Percentiles rank a stretch among this genome's conserved stretches.
Evolutionary conservation across 2,888 invertebrate species (phyloP).

Genomic region (Temnothorax rugatulus): DNA sequence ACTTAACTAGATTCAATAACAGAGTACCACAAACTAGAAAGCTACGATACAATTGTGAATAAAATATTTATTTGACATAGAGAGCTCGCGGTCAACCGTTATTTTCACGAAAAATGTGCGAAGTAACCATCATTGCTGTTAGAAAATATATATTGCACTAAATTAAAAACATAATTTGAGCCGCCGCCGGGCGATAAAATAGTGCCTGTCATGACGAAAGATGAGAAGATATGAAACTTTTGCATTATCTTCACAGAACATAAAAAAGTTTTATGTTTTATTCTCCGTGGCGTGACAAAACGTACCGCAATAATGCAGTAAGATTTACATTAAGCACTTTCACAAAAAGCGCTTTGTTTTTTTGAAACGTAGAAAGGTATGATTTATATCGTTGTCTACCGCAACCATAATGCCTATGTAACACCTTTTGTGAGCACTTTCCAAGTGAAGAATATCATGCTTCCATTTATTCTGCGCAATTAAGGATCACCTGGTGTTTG

Average conservation of each 20-base stretch:
- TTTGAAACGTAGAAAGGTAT: neutral
- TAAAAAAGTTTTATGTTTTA: slow-evolving; percentile 19
- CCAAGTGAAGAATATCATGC: neutral
- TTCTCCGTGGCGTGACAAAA: neutral
- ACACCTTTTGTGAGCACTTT: slow-evolving; percentile 2
- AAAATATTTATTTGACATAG: neutral
- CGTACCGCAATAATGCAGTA: slow-evolving; percentile 15
- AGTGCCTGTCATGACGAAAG: neutral
- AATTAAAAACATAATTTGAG: slow-evolving; percentile 10
- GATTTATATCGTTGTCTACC: slow-evolving; percentile 14
- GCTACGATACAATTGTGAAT: neutral
- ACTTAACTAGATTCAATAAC: neutral
- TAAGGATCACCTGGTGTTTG: slow-evolving; percentile 15
- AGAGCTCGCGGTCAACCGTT: neutral
- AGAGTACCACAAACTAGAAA: neutral
- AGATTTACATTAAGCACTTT: slow-evolving; percentile 35
- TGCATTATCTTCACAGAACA: neutral
- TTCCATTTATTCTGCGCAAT: slow-evolving; percentile 30
- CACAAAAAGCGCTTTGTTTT: slow-evolving; percentile 24
- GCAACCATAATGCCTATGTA: neutral
- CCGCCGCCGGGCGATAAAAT: neutral
- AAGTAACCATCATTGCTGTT: neutral
- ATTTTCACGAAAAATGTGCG: neutral
- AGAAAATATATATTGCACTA: neutral
- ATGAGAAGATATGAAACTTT: slow-evolving; percentile 19